phyloP scores from a whole-genome alignment of 2,113 vertebrate genomes.

The Oreochromis aureus region DNA sequence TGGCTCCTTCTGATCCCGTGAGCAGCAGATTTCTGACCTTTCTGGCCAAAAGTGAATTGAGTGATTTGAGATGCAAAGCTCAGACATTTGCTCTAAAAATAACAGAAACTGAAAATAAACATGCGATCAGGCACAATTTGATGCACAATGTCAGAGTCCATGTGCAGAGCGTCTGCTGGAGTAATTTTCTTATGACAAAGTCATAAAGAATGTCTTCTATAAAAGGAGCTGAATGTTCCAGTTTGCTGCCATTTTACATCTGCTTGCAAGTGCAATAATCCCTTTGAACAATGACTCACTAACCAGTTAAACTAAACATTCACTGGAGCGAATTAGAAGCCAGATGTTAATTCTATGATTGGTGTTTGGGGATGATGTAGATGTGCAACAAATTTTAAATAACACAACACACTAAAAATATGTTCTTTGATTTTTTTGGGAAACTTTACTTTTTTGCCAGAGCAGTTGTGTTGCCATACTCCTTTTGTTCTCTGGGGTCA shows the following conservation, averaged over 20 bases:
- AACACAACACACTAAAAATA: neutral
- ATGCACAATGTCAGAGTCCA: neutral
- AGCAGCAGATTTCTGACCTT: neutral
- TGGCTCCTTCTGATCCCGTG: neutral
- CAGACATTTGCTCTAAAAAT: constrained; percentile 29
- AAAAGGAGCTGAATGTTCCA: constrained; percentile 20
- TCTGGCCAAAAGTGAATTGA: neutral
- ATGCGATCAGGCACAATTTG: neutral
- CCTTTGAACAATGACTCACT: neutral
- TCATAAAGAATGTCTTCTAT: constrained; percentile 42
- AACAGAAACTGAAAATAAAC: constrained; percentile 18
- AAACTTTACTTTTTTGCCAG: neutral
- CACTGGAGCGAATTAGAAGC: neutral
- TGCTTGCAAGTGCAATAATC: neutral
- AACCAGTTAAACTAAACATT: neutral
- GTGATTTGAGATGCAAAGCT: neutral
- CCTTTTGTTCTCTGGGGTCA: neutral
- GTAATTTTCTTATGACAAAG: constrained; percentile 22
- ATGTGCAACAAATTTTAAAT: neutral
- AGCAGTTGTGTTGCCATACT: neutral
- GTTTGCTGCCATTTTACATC: neutral
- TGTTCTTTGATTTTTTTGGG: neutral
- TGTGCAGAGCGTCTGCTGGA: neutral
- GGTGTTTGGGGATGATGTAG: neutral
- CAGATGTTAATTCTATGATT: neutral